Conservation (phyloP, 2,113 vertebrate species). For the Carassius gibelio region DNA sequence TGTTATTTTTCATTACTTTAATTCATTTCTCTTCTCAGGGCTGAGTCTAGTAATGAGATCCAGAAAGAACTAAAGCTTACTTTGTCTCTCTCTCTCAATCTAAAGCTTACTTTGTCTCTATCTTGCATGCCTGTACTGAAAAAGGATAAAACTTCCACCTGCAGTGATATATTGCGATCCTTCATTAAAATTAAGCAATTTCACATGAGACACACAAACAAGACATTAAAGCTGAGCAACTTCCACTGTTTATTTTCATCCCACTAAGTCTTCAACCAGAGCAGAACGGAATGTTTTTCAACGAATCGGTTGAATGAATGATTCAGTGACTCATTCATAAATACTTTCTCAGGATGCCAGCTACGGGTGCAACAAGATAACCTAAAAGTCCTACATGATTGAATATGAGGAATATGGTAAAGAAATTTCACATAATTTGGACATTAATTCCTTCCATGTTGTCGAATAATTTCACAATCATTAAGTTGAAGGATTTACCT, state of each 20-base stretch:
- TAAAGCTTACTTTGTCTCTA: slow-evolving; percentile 14
- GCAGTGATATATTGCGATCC: slow-evolving; percentile 72
- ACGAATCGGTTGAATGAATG: background rate
- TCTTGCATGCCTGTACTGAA: slow-evolving; percentile 41
- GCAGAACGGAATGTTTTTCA: background rate
- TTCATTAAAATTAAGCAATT: background rate
- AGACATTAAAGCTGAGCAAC: background rate
- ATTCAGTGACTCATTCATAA: background rate
- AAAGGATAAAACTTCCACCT: slow-evolving; percentile 91
- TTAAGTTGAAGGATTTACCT: background rate
- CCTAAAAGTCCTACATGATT: background rate
- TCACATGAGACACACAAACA: too few species aligned
- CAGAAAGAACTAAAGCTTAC: slow-evolving; percentile 59
- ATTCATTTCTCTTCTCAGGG: slow-evolving; percentile 69
- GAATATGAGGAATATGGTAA: background rate
- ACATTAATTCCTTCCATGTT: background rate
- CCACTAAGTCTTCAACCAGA: background rate
- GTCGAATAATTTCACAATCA: background rate
- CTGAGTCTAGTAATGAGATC: slow-evolving; percentile 67
- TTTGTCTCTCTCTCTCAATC: slow-evolving; percentile 10
- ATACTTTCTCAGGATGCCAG: background rate
- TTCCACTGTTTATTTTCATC: too few species aligned
- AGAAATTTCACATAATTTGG: background rate
- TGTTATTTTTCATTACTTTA: slow-evolving; percentile 70
- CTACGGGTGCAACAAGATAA: too few species aligned